These are phyloP conservation scores for Chroicocephalus ridibundus DNA, from an alignment of 2,113 vertebrate genomes.

Conservation along the genomic window DNA sequence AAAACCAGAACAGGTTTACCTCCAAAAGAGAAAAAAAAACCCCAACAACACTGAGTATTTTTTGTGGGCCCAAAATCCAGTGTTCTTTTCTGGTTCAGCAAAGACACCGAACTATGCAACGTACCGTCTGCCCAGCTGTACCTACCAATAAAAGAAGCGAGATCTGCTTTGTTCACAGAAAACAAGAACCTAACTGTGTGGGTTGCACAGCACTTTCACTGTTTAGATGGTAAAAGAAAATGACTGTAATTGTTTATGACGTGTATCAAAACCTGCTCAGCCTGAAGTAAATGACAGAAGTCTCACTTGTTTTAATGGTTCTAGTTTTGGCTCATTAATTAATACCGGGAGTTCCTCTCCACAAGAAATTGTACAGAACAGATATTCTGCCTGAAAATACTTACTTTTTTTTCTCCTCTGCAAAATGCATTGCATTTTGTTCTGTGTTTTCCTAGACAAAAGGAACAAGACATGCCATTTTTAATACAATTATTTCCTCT, in stretches of 20 bases:
- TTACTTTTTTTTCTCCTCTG: not conserved
- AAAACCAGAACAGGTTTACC: not conserved
- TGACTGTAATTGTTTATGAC: slow-evolving; percentile 13
- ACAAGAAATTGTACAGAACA: not conserved
- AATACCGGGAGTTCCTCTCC: not conserved
- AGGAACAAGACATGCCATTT: not conserved
- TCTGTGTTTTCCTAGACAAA: not conserved
- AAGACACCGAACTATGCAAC: not conserved
- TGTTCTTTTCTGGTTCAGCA: not conserved
- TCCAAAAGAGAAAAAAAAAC: not conserved
- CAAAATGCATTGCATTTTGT: not conserved
- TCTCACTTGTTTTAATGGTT: not conserved
- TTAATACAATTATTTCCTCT: not conserved
- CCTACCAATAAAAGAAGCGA: not conserved
- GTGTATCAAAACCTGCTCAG: slow-evolving; percentile 10
- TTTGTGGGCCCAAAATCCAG: not conserved
- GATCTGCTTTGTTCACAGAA: not conserved
- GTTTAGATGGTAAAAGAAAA: slow-evolving; percentile 30
- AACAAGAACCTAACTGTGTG: not conserved
- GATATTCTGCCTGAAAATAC: not conserved
- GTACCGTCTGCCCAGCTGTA: not conserved
- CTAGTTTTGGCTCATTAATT: not conserved
- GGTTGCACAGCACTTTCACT: slow-evolving; percentile 6
- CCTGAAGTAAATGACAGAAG: slow-evolving; percentile 14
- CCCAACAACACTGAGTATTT: not conserved